Conservation (phyloP, 1,140 invertebrate genomes). For the Ephestia elutella region DNA sequence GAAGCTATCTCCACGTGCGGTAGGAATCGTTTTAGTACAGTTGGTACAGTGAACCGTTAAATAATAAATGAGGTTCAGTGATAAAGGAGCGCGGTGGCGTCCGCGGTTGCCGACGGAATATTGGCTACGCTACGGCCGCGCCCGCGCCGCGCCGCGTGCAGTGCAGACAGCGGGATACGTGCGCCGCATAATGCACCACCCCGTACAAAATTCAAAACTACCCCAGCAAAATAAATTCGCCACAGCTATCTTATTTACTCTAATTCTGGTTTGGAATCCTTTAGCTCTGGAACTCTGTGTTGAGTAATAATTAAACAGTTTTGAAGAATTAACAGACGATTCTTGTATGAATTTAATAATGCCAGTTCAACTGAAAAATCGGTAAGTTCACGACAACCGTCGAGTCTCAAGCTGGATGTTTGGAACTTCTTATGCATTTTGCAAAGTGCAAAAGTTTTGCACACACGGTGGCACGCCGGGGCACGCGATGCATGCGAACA, state of each 20-base stretch:
- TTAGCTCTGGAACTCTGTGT: constrained; percentile 22
- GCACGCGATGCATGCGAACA: constrained; percentile 45
- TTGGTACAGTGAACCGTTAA: constrained; percentile 49
- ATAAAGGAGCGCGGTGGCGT: constrained; percentile 54
- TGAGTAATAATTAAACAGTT: constrained; percentile 21
- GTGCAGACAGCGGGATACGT: constrained; percentile 69
- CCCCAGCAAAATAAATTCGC: constrained; percentile 60
- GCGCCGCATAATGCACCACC: constrained; percentile 64
- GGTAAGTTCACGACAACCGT: constrained; percentile 11
- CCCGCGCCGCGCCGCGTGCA: constrained; percentile 33
- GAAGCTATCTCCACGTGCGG: constrained; percentile 39
- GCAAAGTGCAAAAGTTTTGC: constrained; percentile 61
- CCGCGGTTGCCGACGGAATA: constrained; percentile 37
- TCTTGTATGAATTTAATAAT: constrained; percentile 13
- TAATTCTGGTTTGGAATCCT: constrained; percentile 43
- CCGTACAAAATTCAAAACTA: constrained; percentile 71
- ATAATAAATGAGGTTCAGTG: constrained; percentile 67
- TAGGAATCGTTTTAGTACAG: constrained; percentile 49
- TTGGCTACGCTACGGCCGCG: constrained; percentile 24
- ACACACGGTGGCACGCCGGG: constrained; percentile 38
- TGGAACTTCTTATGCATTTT: constrained; percentile 51
- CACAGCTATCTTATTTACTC: constrained; percentile 66
- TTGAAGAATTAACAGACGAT: background rate
- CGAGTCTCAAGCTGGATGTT: constrained; percentile 27
- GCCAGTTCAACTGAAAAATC: constrained; percentile 14